phyloP scores from a whole-genome alignment of 2,113 vertebrate species.

The Vulpes lagopus region DNA sequence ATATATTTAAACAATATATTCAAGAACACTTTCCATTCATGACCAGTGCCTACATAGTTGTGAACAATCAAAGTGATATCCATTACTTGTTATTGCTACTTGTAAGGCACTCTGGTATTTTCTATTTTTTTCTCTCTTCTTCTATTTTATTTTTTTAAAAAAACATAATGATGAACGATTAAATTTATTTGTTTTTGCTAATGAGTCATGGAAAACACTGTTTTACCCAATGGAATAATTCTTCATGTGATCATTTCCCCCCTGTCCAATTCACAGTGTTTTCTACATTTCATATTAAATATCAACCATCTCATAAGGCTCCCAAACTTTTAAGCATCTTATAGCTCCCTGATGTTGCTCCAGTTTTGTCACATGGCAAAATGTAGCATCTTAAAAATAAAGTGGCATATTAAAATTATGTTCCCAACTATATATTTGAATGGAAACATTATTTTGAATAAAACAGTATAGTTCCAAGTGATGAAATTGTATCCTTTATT shows the following conservation, averaged over 20 bases:
- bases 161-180: background rate
- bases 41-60: background rate
- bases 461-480: background rate
- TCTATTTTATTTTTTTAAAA: background rate
- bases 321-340: background rate
- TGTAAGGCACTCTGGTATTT: background rate
- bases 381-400: background rate
- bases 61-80: background rate
- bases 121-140: background rate
- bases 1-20: background rate
- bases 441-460: background rate
- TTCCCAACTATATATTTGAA: background rate
- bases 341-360: background rate
- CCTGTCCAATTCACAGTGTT: background rate
- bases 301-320: background rate
- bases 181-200: background rate
- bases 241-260: background rate
- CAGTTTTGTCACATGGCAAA: background rate
- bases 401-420: background rate
- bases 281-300: background rate
- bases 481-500: background rate
- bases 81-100: background rate
- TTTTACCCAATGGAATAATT: background rate
- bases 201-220: background rate
- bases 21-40: background rate